Percentiles rank a stretch among this genome's conserved stretches.
Evolutionary conservation across 2,888 invertebrate species (phyloP).

Genomic region (Darwinula stevensoni): DNA sequence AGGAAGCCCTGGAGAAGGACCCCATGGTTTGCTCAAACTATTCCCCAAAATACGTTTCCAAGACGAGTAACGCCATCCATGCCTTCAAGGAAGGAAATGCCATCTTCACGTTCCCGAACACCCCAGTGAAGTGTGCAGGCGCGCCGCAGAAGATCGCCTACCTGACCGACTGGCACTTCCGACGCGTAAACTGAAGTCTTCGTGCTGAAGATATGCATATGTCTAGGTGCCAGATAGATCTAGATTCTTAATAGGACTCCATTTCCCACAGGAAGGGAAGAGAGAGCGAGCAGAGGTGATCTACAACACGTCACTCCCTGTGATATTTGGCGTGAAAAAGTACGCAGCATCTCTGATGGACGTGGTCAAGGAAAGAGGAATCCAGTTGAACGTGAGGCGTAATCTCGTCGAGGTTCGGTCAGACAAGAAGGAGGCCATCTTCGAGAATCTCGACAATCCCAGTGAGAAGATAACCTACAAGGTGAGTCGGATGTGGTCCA

Average conservation of each 20-base stretch:
- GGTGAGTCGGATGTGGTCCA: no score
- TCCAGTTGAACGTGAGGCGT: slow-evolving; percentile 40
- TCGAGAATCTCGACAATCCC: no score
- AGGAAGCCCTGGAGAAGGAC: slow-evolving; percentile 37
- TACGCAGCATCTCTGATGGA: slow-evolving; percentile 55
- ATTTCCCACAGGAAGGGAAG: neutral
- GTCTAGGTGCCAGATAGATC: no score
- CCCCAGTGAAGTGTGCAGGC: slow-evolving; percentile 84
- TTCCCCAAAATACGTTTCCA: slow-evolving; percentile 40
- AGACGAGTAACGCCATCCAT: slow-evolving; percentile 39
- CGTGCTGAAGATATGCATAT: neutral
- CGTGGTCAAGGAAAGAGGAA: slow-evolving; percentile 37
- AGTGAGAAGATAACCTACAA: no score
- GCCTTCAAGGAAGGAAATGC: slow-evolving; percentile 44
- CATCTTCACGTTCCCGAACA: slow-evolving; percentile 69
- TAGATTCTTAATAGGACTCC: no score
- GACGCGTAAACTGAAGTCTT: slow-evolving; percentile 29
- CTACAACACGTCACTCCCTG: slow-evolving; percentile 59
- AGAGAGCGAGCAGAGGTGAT: slow-evolving; percentile 20
- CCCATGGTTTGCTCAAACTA: slow-evolving; percentile 69
- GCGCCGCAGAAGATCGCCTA: slow-evolving; percentile 94
- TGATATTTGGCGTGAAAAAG: slow-evolving; percentile 74
- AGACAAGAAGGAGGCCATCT: slow-evolving; percentile 21
- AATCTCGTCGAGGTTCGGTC: slow-evolving; percentile 40
- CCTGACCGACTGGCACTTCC: slow-evolving; percentile 54